These are phyloP conservation scores for Pristionchus exspectatus DNA, from an alignment of 2,888 invertebrate species.

Conservation along the genomic window DNA sequence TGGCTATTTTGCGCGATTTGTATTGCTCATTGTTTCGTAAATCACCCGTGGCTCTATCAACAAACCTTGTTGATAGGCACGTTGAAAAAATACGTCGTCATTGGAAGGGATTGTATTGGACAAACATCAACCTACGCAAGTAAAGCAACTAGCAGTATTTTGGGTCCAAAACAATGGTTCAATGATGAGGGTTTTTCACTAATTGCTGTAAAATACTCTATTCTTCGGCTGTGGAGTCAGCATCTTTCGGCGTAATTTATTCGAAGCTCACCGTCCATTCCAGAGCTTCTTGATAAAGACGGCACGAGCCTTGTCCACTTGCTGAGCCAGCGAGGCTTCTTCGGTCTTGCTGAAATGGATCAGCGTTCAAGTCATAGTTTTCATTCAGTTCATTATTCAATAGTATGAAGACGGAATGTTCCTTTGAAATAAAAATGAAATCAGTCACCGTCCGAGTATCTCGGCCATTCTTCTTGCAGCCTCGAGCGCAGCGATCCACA, in stretches of 20 bases:
- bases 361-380: too few species aligned
- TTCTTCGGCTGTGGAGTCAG: too few species aligned
- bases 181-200: neutral
- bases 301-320: slow-evolving; percentile 60
- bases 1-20: neutral
- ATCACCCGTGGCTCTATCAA: neutral
- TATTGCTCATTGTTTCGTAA: neutral
- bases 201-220: too few species aligned
- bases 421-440: too few species aligned
- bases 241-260: neutral
- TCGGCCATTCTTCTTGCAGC: slow-evolving; percentile 79
- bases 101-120: neutral
- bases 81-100: neutral
- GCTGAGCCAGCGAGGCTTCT: slow-evolving; percentile 54
- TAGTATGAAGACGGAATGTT: too few species aligned
- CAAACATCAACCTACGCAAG: neutral
- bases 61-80: neutral
- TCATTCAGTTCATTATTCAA: too few species aligned
- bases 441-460: slow-evolving; percentile 52
- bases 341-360: slow-evolving; percentile 52
- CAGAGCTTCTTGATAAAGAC: slow-evolving; percentile 66
- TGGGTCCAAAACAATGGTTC: neutral
- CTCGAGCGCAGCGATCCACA: slow-evolving; percentile 88
- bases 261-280: slow-evolving; percentile 65
- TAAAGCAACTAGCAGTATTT: neutral